Percentiles rank a stretch among this genome's conserved stretches.
These are phyloP conservation scores for Psilanteris sp. DNA, from an alignment of 1,140 invertebrate genomes.

Conservation along the genomic window DNA sequence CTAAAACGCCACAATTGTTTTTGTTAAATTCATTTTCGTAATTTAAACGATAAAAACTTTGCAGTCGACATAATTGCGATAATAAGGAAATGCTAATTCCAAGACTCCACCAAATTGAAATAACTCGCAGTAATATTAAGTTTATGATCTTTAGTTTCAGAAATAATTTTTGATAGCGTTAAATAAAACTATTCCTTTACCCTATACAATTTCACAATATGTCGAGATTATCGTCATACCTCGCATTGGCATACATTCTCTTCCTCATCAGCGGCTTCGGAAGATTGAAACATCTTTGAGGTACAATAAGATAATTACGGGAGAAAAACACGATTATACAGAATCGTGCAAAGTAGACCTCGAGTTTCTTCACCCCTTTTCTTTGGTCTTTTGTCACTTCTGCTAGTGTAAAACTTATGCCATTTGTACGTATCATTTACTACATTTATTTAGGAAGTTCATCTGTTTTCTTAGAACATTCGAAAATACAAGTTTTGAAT, in stretches of 20 bases:
- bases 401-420: constrained; percentile 26
- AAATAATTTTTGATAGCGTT: constrained; percentile 46
- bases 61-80: constrained; percentile 6
- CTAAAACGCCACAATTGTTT: constrained; percentile 3
- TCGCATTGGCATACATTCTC: constrained; percentile 54
- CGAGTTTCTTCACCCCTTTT: constrained; percentile 40
- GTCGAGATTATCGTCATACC: constrained; percentile 45
- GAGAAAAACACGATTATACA: constrained; percentile 44
- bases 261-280: constrained; percentile 52
- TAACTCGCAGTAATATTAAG: constrained; percentile 4
- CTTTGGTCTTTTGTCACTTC: constrained; percentile 47
- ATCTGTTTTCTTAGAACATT: too few relatives aligned
- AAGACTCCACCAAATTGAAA: constrained; percentile 12
- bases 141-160: constrained; percentile 23
- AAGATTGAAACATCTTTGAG: constrained; percentile 46
- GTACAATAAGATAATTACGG: constrained; percentile 45
- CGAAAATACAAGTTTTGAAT: too few relatives aligned
- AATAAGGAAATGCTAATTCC: constrained; percentile 23
- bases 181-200: constrained; percentile 52
- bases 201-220: constrained; percentile 32
- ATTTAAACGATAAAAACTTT: constrained; percentile 42
- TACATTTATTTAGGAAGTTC: too few relatives aligned
- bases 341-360: constrained; percentile 23
- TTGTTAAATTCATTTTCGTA: constrained; percentile 13
- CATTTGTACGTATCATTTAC: too few relatives aligned